Percentiles rank a stretch among this genome's conserved stretches.
phyloP scores from a whole-genome alignment of 1,140 invertebrate genomes.

The Lordiphosa stackelbergi region DNA sequence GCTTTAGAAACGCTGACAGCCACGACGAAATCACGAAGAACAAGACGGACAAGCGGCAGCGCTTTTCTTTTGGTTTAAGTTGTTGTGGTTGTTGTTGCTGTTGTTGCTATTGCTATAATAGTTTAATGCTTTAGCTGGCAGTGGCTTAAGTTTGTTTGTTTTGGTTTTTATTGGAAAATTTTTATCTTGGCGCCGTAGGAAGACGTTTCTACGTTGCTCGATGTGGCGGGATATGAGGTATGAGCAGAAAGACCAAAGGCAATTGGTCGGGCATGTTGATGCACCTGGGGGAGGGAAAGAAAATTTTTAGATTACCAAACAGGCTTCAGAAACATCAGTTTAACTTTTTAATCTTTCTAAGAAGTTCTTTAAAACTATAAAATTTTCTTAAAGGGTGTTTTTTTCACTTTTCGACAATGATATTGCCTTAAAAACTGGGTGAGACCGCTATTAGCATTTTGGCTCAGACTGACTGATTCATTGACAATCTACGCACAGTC shows the following conservation, averaged over 20 bases:
- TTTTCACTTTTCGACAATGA: too few relatives aligned
- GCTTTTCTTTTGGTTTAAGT: constrained; percentile 21
- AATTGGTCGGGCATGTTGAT: constrained; percentile 18
- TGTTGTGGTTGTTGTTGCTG: constrained; percentile 7
- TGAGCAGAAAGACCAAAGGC: constrained; percentile 7
- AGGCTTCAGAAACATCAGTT: too few relatives aligned
- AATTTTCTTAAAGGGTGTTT: too few relatives aligned
- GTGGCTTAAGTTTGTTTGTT: not conserved
- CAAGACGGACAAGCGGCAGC: constrained; percentile 55
- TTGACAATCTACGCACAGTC: too few relatives aligned
- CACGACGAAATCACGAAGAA: constrained; percentile 69
- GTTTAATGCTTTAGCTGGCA: not conserved
- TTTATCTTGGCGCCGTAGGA: constrained; percentile 5
- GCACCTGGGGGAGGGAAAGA: constrained; percentile 8
- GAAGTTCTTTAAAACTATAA: too few relatives aligned
- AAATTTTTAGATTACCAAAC: too few relatives aligned
- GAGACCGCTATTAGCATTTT: too few relatives aligned
- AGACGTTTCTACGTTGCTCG: constrained; percentile 21
- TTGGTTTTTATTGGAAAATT: not conserved
- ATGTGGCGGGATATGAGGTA: constrained; percentile 40
- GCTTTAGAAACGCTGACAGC: constrained; percentile 51
- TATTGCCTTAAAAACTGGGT: too few relatives aligned
- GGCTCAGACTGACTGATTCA: too few relatives aligned
- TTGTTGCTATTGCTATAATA: not conserved
- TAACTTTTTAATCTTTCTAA: too few relatives aligned